A percentile compares a stretch with the other conserved stretches of the same genome.
Conservation (phyloP, 2,888 invertebrate species). For the Taenaris catops region DNA sequence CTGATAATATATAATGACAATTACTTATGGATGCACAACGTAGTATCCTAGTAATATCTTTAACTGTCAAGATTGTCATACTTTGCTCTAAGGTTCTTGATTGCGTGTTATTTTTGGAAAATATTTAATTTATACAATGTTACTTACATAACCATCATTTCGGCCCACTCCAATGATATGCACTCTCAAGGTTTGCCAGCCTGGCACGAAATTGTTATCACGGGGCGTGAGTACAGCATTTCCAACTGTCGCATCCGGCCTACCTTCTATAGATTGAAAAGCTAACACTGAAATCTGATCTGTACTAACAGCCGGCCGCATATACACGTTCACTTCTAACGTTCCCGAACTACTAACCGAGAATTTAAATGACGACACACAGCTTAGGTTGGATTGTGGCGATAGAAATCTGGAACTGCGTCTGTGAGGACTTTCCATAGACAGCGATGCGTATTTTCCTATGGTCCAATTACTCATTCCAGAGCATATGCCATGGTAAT, state of each 20-base stretch:
- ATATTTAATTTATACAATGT: background rate
- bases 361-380: slow-evolving; percentile 38
- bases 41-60: too few species aligned
- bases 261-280: slow-evolving; percentile 23
- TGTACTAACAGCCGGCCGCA: slow-evolving; percentile 26
- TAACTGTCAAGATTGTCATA: too few species aligned
- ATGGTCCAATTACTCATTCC: slow-evolving; percentile 33
- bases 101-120: background rate
- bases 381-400: slow-evolving; percentile 34
- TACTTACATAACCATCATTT: slow-evolving; percentile 38
- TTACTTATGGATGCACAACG: too few species aligned
- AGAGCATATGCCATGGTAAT: slow-evolving; percentile 29
- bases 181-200: slow-evolving; percentile 33
- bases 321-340: slow-evolving; percentile 37
- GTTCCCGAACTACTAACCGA: slow-evolving; percentile 33
- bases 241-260: slow-evolving; percentile 25
- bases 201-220: slow-evolving; percentile 23
- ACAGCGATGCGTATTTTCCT: slow-evolving; percentile 31
- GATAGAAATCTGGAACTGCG: slow-evolving; percentile 33
- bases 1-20: too few species aligned
- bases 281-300: slow-evolving; percentile 28
- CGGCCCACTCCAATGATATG: slow-evolving; percentile 22
- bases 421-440: slow-evolving; percentile 29
- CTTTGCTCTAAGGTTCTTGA: too few species aligned
- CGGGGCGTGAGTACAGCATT: slow-evolving; percentile 10